Conservation (phyloP, 2,888 invertebrate genomes). For the Formica aserva region DNA sequence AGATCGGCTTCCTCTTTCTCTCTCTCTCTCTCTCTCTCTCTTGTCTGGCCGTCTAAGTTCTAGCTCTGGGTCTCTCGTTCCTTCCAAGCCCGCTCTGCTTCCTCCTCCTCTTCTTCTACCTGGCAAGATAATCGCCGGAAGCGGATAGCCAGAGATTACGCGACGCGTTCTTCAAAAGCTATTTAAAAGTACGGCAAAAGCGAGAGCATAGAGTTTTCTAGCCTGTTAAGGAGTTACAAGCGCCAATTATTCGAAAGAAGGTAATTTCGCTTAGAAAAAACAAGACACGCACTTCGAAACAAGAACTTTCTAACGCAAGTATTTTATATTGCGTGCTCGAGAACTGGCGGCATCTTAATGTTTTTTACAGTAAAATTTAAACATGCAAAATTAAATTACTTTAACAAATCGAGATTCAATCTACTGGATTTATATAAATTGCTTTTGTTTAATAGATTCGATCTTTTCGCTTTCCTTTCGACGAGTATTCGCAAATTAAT, state of each 20-base stretch:
- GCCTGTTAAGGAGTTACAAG: constrained; percentile 10
- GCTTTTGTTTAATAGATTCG: neutral
- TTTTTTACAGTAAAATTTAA: constrained; percentile 15
- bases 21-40: too few species aligned
- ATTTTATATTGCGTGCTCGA: constrained; percentile 36
- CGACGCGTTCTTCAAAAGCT: constrained; percentile 2
- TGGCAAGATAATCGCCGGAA: constrained; percentile 1
- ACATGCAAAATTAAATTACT: neutral
- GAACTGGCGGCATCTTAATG: neutral
- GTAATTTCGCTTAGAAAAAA: constrained; percentile 29
- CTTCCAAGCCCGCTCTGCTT: neutral
- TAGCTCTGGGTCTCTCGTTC: neutral
- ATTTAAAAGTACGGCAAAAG: constrained; percentile 14
- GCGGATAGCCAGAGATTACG: neutral
- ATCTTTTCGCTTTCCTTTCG: neutral
- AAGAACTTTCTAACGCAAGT: constrained; percentile 14
- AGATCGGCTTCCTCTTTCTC: neutral
- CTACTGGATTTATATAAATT: constrained; percentile 3
- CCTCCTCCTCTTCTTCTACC: neutral
- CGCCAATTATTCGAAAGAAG: constrained; percentile 23
- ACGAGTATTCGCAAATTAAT: neutral
- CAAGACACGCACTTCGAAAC: constrained; percentile 6
- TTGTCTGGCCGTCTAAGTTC: neutral
- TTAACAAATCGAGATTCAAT: neutral
- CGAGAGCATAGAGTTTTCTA: neutral